phyloP scores from a whole-genome alignment of 1,140 invertebrate genomes.

The Arion vulgaris region DNA sequence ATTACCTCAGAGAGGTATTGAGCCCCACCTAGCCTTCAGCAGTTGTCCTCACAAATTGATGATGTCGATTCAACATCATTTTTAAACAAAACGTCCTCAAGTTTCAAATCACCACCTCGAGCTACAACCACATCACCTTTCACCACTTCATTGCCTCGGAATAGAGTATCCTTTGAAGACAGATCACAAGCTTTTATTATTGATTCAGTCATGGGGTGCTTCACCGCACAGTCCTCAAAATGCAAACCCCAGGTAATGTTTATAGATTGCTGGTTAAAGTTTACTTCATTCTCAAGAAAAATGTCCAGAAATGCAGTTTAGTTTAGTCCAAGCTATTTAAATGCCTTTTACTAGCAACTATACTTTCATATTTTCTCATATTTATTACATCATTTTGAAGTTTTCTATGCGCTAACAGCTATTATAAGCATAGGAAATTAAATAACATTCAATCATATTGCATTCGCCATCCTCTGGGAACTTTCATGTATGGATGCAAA shows the following conservation, averaged over 20 bases:
- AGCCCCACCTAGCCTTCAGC: conserved; percentile 4
- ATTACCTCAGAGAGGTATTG: not conserved
- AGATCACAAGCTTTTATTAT: not conserved
- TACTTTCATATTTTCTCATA: too few species aligned
- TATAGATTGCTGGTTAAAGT: too few species aligned
- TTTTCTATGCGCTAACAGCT: too few species aligned
- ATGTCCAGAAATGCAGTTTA: too few species aligned
- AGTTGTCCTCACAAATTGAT: not conserved
- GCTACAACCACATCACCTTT: not conserved
- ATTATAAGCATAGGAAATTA: too few species aligned
- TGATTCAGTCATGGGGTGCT: not conserved
- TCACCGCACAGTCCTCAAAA: not conserved
- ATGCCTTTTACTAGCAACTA: too few species aligned
- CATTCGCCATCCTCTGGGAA: too few species aligned
- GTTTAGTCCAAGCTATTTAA: too few species aligned
- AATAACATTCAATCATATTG: too few species aligned
- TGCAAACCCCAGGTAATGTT: not conserved
- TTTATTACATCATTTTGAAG: too few species aligned
- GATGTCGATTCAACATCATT: not conserved
- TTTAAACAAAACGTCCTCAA: not conserved
- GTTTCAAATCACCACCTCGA: not conserved
- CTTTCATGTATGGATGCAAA: too few species aligned
- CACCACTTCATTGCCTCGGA: not conserved
- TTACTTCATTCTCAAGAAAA: too few species aligned
- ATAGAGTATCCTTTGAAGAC: not conserved